Conservation (phyloP, 2,888 invertebrate genomes). For the Nomada fabriciana region DNA sequence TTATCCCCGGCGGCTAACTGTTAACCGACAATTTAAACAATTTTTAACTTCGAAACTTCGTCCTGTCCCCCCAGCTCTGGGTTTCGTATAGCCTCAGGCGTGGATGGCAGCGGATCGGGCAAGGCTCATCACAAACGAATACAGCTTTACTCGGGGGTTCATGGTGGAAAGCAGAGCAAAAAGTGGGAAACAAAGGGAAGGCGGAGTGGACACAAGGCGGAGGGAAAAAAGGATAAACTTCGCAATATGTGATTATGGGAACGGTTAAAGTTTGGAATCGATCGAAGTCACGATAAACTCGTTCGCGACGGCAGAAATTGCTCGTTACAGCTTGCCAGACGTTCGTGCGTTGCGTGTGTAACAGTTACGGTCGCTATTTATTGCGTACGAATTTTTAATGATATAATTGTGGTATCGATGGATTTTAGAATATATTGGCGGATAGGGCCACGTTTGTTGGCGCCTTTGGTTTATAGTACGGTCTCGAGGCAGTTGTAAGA, state of each 20-base stretch:
- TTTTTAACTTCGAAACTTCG: slow-evolving; percentile 82
- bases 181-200: slow-evolving; percentile 3
- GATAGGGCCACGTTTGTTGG: too few species aligned
- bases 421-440: too few species aligned
- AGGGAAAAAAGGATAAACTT: slow-evolving; percentile 73
- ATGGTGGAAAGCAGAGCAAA: slow-evolving; percentile 28
- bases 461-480: too few species aligned
- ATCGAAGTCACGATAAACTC: slow-evolving; percentile 66
- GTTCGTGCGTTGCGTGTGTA: slow-evolving; percentile 14
- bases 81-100: slow-evolving; percentile 68
- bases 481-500: too few species aligned
- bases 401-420: too few species aligned
- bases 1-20: slow-evolving; percentile 81
- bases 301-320: slow-evolving; percentile 3
- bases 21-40: slow-evolving; percentile 83
- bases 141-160: slow-evolving; percentile 39
- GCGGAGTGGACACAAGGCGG: neutral
- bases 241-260: slow-evolving; percentile 81
- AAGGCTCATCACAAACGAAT: slow-evolving; percentile 66
- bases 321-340: neutral
- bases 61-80: slow-evolving; percentile 50
- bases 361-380: neutral
- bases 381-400: neutral
- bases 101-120: slow-evolving; percentile 68
- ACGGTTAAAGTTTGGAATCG: slow-evolving; percentile 82